Conservation (phyloP, 2,888 invertebrate genomes). For the Linnaemya vulpina region DNA sequence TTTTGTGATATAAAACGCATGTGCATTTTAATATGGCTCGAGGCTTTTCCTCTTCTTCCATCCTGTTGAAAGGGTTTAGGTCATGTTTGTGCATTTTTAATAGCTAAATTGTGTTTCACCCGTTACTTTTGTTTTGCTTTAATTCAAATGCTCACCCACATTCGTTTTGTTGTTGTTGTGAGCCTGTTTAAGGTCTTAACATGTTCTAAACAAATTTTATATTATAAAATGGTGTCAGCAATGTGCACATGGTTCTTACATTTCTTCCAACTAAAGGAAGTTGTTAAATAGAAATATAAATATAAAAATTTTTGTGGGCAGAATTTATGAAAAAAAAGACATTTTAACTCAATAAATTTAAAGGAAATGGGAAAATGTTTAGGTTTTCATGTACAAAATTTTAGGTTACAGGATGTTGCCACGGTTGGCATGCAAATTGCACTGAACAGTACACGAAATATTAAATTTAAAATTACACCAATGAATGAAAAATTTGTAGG, state of each 20-base stretch:
- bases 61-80: constrained; percentile 51
- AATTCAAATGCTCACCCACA: not conserved
- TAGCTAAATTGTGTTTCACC: not conserved
- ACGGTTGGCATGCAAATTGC: not conserved
- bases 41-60: constrained; percentile 5
- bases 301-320: not conserved
- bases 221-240: not conserved
- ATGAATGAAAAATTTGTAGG: too few relatives aligned
- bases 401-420: constrained; percentile 49
- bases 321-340: not conserved
- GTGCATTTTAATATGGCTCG: not conserved
- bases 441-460: too few relatives aligned
- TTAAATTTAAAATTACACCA: too few relatives aligned
- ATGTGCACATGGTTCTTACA: not conserved
- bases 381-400: constrained; percentile 14
- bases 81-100: constrained; percentile 58
- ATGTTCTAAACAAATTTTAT: not conserved
- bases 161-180: too few relatives aligned
- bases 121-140: constrained; percentile 50
- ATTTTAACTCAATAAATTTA: not conserved
- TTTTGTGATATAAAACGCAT: constrained; percentile 11
- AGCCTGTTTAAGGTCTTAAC: not conserved
- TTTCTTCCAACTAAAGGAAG: constrained; percentile 6
- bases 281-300: not conserved
- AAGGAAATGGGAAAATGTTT: constrained; percentile 57